Evolutionary conservation across 2,797 vertebrate genomes (phyloP).

Genomic region (Taeniopygia guttata): DNA sequence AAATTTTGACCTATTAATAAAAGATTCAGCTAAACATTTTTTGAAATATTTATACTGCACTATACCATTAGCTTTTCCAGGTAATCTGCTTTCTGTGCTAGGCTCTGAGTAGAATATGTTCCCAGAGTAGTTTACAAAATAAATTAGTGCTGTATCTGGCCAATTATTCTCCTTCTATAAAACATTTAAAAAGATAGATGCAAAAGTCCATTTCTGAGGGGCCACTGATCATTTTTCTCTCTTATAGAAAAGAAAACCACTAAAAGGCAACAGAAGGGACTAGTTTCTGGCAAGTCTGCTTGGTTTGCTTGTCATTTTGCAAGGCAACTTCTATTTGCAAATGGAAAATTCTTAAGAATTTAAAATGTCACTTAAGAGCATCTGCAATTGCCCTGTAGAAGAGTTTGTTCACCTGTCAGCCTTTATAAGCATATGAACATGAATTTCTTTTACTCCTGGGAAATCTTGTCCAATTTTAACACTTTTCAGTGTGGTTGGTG

Average conservation of each 20-base stretch:
- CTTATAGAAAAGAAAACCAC: not conserved
- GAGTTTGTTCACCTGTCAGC: slow-evolving; percentile 54
- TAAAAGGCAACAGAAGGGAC: not conserved
- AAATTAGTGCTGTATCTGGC: slow-evolving; percentile 45
- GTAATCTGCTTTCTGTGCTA: slow-evolving; percentile 64
- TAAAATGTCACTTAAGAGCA: slow-evolving; percentile 32
- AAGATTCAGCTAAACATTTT: slow-evolving; percentile 27
- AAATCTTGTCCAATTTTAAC: slow-evolving; percentile 16
- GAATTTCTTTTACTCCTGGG: slow-evolving; percentile 47
- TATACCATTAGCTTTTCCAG: slow-evolving; percentile 41
- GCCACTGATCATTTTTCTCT: not conserved
- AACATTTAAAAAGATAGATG: not conserved
- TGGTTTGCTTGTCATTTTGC: not conserved
- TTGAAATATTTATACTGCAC: slow-evolving; percentile 59
- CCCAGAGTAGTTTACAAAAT: slow-evolving; percentile 48
- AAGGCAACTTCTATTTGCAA: not conserved
- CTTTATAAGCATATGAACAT: not conserved
- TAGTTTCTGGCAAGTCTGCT: not conserved
- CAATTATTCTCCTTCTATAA: slow-evolving; percentile 3
- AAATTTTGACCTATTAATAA: slow-evolving; percentile 47
- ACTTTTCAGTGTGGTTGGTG: not conserved
- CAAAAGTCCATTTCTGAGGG: not conserved
- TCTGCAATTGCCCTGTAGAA: slow-evolving; percentile 21
- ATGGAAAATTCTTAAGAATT: slow-evolving; percentile 4
- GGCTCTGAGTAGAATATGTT: slow-evolving; percentile 52